Percentiles rank a stretch among this genome's conserved stretches.
Evolutionary conservation across 2,797 vertebrate genomes (phyloP).

Genomic region (Etheostoma nigrum): DNA sequence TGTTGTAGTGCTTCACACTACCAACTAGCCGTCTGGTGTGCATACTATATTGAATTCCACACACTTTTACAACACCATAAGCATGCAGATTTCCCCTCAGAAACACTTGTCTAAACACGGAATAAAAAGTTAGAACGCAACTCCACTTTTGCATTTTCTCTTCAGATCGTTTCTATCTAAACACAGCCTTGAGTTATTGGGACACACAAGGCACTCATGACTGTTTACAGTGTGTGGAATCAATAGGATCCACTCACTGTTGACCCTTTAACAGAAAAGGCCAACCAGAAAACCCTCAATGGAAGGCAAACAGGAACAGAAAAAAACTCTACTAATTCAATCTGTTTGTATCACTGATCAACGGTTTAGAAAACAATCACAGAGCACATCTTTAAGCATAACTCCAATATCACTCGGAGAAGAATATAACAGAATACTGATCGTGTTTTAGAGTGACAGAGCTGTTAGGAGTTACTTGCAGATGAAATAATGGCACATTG

Average conservation of each 20-base stretch:
- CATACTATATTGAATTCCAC: too few species aligned
- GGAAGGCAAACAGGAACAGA: conserved; percentile 30
- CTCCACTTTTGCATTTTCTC: too few species aligned
- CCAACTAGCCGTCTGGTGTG: too few species aligned
- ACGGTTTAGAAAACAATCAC: conserved; percentile 16
- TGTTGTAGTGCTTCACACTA: too few species aligned
- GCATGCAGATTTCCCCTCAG: too few species aligned
- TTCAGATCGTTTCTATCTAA: too few species aligned
- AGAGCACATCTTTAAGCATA: neutral
- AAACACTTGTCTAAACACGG: too few species aligned
- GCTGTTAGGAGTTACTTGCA: conserved; percentile 33
- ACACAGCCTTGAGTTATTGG: conserved; percentile 3
- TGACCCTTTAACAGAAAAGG: conserved; percentile 51
- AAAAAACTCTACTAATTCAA: neutral
- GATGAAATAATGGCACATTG: conserved; percentile 23
- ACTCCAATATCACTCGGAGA: neutral
- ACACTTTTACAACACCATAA: too few species aligned
- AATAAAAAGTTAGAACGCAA: too few species aligned
- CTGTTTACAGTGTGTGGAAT: conserved; percentile 49
- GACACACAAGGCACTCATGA: conserved; percentile 38
- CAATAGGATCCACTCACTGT: conserved; percentile 47
- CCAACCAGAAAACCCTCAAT: conserved; percentile 25
- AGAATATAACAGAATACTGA: neutral
- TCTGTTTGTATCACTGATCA: conserved; percentile 24
- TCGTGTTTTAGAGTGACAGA: neutral